These are phyloP conservation scores for Mobula birostris DNA, from an alignment of 2,113 vertebrate species.

Conservation along the genomic window DNA sequence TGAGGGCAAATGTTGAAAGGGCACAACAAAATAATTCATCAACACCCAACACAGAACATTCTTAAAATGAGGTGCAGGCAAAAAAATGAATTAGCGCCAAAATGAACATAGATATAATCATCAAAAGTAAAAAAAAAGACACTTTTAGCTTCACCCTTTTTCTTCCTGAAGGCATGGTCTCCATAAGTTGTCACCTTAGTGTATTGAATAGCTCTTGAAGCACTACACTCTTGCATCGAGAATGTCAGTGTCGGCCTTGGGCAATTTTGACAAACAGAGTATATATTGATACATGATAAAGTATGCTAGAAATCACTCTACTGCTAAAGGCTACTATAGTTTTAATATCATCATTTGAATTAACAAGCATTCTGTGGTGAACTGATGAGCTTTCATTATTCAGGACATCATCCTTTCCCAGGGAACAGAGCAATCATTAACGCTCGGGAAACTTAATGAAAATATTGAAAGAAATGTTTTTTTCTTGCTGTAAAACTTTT, in stretches of 20 bases:
- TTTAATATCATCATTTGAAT: constrained; percentile 99
- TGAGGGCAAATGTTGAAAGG: background rate
- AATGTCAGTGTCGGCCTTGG: constrained; percentile 98
- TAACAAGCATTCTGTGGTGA: constrained; percentile 99
- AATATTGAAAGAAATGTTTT: constrained; percentile 99
- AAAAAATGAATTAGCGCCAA: background rate
- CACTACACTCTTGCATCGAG: constrained; percentile 92
- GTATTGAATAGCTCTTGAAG: constrained; percentile 90
- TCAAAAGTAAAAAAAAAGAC: constrained; percentile 48
- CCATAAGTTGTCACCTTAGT: constrained; percentile 95
- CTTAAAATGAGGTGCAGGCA: background rate
- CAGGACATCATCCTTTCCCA: constrained; percentile 99
- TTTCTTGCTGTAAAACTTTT: constrained; percentile 82
- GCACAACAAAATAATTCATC: background rate
- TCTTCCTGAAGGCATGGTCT: constrained; percentile 89
- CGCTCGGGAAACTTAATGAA: constrained; percentile 99
- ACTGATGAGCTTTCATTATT: constrained; percentile 99
- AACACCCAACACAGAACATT: background rate
- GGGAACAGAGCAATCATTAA: constrained; percentile 98
- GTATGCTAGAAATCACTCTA: constrained; percentile 99
- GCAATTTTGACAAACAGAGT: constrained; percentile 99
- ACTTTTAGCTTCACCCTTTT: constrained; percentile 81
- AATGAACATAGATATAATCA: constrained; percentile 28
- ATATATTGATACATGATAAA: constrained; percentile 99
- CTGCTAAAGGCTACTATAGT: constrained; percentile 99